phyloP scores from a whole-genome alignment of 92 coral and sea anemone genomes.

The Porites cylindrica region DNA sequence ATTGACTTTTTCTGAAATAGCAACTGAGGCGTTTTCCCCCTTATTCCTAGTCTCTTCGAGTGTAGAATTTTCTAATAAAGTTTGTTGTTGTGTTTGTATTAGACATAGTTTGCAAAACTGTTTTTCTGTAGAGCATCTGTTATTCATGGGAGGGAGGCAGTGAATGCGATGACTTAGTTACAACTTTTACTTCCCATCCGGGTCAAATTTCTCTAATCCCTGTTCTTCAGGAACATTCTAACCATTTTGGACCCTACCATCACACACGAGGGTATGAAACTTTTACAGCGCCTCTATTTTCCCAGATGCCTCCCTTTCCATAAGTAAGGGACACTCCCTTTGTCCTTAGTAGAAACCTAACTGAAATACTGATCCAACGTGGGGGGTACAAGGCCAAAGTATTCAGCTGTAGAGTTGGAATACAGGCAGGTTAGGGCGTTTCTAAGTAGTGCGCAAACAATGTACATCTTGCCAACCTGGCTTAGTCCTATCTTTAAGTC shows the following conservation, averaged over 20 bases:
- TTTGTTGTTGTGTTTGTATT: slow-evolving; percentile 28
- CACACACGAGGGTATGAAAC: slow-evolving; percentile 45
- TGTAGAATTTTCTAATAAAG: background rate
- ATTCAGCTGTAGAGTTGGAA: slow-evolving; percentile 55
- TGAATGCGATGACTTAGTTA: slow-evolving; percentile 26
- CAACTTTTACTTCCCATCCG: slow-evolving; percentile 42
- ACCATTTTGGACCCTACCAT: slow-evolving; percentile 28
- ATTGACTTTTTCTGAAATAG: too few relatives aligned
- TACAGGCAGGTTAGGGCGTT: slow-evolving; percentile 5
- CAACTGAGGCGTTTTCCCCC: too few relatives aligned
- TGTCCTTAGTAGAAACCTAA: slow-evolving; percentile 54
- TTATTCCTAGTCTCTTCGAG: too few relatives aligned
- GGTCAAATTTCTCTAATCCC: slow-evolving; percentile 43
- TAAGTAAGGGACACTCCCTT: slow-evolving; percentile 55
- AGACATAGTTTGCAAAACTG: slow-evolving; percentile 48
- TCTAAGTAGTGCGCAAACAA: too few relatives aligned
- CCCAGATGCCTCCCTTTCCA: slow-evolving; percentile 37
- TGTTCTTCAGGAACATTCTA: slow-evolving; percentile 54
- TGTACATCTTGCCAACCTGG: too few relatives aligned
- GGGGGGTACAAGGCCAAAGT: slow-evolving; percentile 59
- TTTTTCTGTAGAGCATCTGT: slow-evolving; percentile 37
- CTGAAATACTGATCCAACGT: slow-evolving; percentile 52
- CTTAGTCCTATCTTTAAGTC: too few relatives aligned
- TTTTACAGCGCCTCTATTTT: slow-evolving; percentile 50
- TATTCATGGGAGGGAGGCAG: slow-evolving; percentile 53